Percentiles rank a stretch among this genome's conserved stretches.
Conservation (phyloP, 1,140 invertebrate genomes). For the Drosophila baimaii region DNA sequence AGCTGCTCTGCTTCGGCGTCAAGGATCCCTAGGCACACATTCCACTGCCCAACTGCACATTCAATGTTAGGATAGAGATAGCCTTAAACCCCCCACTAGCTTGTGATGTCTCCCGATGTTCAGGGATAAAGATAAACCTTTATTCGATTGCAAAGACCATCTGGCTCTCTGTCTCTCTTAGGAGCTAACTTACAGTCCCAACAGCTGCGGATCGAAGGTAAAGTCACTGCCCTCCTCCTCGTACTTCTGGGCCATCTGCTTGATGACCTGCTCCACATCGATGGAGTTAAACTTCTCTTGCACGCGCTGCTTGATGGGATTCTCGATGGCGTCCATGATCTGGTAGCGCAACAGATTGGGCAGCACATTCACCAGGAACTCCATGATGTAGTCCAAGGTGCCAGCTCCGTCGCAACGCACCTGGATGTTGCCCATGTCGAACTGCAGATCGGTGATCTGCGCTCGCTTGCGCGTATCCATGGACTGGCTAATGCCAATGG, state of each 20-base stretch:
- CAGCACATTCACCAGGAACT: constrained; percentile 90
- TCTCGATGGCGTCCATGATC: constrained; percentile 92
- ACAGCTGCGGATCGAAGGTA: constrained; percentile 68
- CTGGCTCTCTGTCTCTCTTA: not conserved
- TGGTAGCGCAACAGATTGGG: constrained; percentile 93
- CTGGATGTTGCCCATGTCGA: constrained; percentile 93
- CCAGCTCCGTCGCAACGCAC: constrained; percentile 90
- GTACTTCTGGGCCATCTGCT: constrained; percentile 87
- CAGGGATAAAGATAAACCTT: constrained; percentile 29
- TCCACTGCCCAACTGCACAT: constrained; percentile 28
- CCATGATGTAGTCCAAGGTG: constrained; percentile 91
- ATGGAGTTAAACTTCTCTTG: constrained; percentile 88
- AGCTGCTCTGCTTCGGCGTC: constrained; percentile 82
- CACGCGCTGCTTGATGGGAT: constrained; percentile 88
- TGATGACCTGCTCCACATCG: constrained; percentile 89
- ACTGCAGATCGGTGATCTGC: constrained; percentile 88
- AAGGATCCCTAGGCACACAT: constrained; percentile 68
- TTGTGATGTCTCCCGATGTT: constrained; percentile 28
- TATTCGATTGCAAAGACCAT: constrained; percentile 34
- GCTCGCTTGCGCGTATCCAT: constrained; percentile 90
- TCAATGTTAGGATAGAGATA: constrained; percentile 9
- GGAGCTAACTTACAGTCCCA: constrained; percentile 19
- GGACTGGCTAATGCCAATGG: constrained; percentile 89
- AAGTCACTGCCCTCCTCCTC: constrained; percentile 85
- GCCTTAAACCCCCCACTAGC: constrained; percentile 7